Base-by-base conservation (phyloP, 2,888 invertebrate genomes). In the Hirtodrosophila duncani region DNA sequence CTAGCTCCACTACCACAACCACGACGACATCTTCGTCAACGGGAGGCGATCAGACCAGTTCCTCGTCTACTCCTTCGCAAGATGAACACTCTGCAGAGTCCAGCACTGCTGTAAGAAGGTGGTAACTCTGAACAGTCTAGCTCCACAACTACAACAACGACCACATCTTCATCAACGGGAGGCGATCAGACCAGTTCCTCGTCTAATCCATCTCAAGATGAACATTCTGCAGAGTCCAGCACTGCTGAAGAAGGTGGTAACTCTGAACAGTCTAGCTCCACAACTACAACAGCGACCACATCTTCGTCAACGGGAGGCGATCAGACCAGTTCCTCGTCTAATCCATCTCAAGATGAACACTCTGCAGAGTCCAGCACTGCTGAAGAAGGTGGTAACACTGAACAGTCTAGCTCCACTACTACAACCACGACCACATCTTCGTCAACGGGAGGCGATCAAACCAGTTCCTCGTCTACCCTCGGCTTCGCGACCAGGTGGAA, bases 241-340 rank as follows among this genome's bases (percentile, higher is more conserved):
- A 27, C 36, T 6, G 14, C 49, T 1, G n/a, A 30, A 13, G 38
- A 55, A 20, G 7, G 23, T 4, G 14, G 3, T 26, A 6, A 27
- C 5, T 17, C 20, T 21, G 6, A 20, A 14, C 11, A 4, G n/a
- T n/a, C n/a, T 1, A 34, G 27, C 6, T 20, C 36, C 1, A 20
- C 27, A 10, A 39, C 33, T 7, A 36, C 34, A 10, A 48, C 46
- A 8, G 31, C 18, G 1, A 29, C 6, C 4, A 23, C 14, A 4
- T 18, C 45, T n/a, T 16, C 23, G n/a, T n/a, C n/a, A n/a, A n/a
- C n/a, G 7, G 18, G 26, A 16, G 10, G 9, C 3, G 3, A 14
- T 2, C 9, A 29, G 7, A 36, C 38, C 2, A 21, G 17, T 10
- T 33, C 46, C 9, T 13, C 21, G n/a, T 13, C 21, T 1, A 7